A percentile compares a stretch with the other conserved stretches of the same genome.
Conservation (phyloP, 2,888 invertebrate species). For the Hybos culiciformis region DNA sequence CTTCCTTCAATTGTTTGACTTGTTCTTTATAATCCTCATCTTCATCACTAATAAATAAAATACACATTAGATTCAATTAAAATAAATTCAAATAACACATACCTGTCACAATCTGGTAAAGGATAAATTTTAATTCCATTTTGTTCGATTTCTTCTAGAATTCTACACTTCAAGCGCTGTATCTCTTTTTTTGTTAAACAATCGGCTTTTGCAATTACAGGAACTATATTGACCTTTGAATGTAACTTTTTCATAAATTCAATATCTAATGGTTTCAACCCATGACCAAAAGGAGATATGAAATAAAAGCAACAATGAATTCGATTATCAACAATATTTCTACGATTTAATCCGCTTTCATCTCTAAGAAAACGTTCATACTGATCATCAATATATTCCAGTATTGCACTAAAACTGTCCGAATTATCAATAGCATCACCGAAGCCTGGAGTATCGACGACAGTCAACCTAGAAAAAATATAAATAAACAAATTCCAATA, state of each 20-base stretch:
- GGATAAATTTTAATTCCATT: slow-evolving; percentile 90
- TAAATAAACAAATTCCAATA: too few species aligned
- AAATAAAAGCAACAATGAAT: slow-evolving; percentile 98
- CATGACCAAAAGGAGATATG: slow-evolving; percentile 93
- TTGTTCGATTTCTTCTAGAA: slow-evolving; percentile 80
- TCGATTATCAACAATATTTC: slow-evolving; percentile 92
- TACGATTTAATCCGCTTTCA: slow-evolving; percentile 89
- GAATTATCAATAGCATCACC: slow-evolving; percentile 92
- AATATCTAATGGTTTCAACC: slow-evolving; percentile 90
- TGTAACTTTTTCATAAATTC: slow-evolving; percentile 95
- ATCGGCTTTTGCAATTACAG: slow-evolving; percentile 95
- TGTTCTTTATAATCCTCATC: slow-evolving; percentile 95
- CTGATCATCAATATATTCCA: slow-evolving; percentile 94
- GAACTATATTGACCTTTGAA: slow-evolving; percentile 92
- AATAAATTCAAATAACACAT: too few species aligned
- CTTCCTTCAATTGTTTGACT: slow-evolving; percentile 79
- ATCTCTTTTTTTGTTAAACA: slow-evolving; percentile 89
- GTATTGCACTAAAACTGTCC: slow-evolving; percentile 82
- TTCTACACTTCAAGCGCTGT: slow-evolving; percentile 67
- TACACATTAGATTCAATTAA: too few species aligned
- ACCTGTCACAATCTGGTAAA: slow-evolving; percentile 88
- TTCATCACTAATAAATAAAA: slow-evolving; percentile 76
- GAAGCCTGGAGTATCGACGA: slow-evolving; percentile 92
- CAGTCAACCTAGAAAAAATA: too few species aligned
- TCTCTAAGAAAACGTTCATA: slow-evolving; percentile 83